phyloP scores from a whole-genome alignment of 1,140 invertebrate species.

The Amphibalanus amphitrite region DNA sequence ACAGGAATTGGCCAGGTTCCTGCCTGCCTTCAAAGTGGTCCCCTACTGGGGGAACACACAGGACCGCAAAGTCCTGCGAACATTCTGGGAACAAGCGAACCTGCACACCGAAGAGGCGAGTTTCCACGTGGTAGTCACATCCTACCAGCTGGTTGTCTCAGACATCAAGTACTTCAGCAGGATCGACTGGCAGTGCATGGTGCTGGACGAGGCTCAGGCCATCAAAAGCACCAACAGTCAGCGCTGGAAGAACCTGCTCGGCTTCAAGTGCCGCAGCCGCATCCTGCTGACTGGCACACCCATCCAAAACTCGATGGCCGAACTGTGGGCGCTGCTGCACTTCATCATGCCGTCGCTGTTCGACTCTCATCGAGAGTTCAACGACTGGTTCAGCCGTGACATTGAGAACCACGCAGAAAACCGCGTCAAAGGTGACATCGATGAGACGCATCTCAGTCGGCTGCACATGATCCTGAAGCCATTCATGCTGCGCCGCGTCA shows the following conservation, averaged over 20 bases:
- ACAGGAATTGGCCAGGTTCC: constrained; percentile 85
- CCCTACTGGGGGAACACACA: constrained; percentile 54
- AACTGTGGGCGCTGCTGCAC: constrained; percentile 93
- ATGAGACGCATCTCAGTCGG: constrained; percentile 84
- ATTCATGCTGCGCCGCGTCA: constrained; percentile 88
- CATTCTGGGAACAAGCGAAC: constrained; percentile 86
- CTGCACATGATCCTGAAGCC: constrained; percentile 92
- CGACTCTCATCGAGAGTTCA: constrained; percentile 95
- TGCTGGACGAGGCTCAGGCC: constrained; percentile 92
- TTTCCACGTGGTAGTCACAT: constrained; percentile 91
- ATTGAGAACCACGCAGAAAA: constrained; percentile 94
- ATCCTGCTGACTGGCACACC: constrained; percentile 90
- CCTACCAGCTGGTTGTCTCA: constrained; percentile 87
- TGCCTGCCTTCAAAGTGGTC: constrained; percentile 83
- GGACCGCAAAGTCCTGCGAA: constrained; percentile 81
- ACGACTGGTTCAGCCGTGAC: constrained; percentile 98
- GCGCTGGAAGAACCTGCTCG: constrained; percentile 87
- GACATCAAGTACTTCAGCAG: constrained; percentile 91
- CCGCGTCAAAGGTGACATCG: constrained; percentile 63
- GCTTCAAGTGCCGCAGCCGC: constrained; percentile 83
- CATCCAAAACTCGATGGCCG: constrained; percentile 96
- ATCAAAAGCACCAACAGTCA: constrained; percentile 62
- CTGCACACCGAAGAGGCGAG: constrained; percentile 77
- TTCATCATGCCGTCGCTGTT: constrained; percentile 99
- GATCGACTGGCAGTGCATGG: constrained; percentile 95